These are phyloP conservation scores for Lutjanus erythropterus DNA, from an alignment of 2,113 vertebrate genomes.

Conservation along the genomic window DNA sequence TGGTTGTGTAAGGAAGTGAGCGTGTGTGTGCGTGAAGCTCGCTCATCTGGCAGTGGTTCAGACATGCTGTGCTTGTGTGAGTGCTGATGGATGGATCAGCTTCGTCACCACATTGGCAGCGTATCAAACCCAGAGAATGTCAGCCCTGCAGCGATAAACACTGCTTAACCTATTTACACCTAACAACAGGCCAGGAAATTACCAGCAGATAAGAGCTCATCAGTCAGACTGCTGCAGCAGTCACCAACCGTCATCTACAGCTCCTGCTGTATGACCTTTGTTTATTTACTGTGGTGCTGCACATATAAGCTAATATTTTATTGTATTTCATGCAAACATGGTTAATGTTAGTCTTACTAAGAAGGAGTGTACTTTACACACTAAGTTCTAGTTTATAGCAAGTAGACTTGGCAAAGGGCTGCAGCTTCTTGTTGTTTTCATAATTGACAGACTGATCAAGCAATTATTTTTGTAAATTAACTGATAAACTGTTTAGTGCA, in stretches of 20 bases:
- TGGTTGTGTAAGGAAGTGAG: background rate
- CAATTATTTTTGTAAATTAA: too few relatives aligned
- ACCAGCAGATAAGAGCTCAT: constrained; percentile 40
- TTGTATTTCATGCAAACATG: background rate
- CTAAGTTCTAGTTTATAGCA: too few relatives aligned
- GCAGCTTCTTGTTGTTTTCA: background rate
- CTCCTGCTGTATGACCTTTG: background rate
- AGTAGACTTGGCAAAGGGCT: background rate
- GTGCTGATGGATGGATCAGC: constrained; percentile 38
- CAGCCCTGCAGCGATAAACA: constrained; percentile 39
- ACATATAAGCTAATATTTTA: background rate
- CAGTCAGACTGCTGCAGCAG: constrained; percentile 19
- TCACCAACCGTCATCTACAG: background rate
- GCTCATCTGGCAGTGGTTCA: constrained; percentile 1
- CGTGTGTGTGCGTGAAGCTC: background rate
- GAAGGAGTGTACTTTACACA: background rate
- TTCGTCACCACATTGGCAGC: constrained; percentile 52
- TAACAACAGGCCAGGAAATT: constrained; percentile 41
- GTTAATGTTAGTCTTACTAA: background rate
- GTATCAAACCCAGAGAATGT: constrained; percentile 34
- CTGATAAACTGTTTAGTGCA: too few relatives aligned
- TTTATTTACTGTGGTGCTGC: background rate
- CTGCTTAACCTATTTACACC: constrained; percentile 63
- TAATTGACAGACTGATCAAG: too few relatives aligned
- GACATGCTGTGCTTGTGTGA: background rate